Base-by-base conservation (phyloP, 37 sponge, comb jelly and placozoan species). In the Theonella swinhoei region DNA sequence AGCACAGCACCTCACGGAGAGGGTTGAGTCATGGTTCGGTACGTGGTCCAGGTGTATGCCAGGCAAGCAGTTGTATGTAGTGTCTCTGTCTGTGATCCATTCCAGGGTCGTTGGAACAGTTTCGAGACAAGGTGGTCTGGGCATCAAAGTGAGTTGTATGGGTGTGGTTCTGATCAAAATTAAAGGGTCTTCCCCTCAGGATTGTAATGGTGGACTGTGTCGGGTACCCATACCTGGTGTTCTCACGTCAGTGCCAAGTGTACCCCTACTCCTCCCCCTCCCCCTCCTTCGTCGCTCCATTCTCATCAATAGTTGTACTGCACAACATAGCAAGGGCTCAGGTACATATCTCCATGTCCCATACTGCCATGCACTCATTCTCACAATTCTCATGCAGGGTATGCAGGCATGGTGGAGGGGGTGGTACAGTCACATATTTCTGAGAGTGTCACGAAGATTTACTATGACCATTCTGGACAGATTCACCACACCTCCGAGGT, bases 361-460 rank as follows among this genome's bases (percentile, higher is more conserved):
- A 24, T 38, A 34, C 71, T 33, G 20, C 32, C 71, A 8, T 70
- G 3, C 71, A 34, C 33, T 33, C 71, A 14, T 70, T 70, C 71
- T 14, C 7, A 14, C 7, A 14, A 47, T 14, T 47, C 54, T 47
- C 14, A 3, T 20, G 0, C 39, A 92, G 93, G 93, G 93, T 37
- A 59, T 85, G 47, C 41, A 31, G 2, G 90, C 88, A 14, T 66
- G 73, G 71, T 92, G 93, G 93, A 64, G 93, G 61, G 93, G 93
- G 0, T 89, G 85, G 85, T 39, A 74, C 38, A 83, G 85, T 24
- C 74, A 79, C 58, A 28, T 74, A 22, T 8, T 75, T 0, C 64
- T 79, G 42, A 65, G 64, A 26, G 22, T 89, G 29, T 69, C 36
- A 4, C 71, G 61, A 54, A 83, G 84, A 64, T 72, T 89, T 11